Evolutionary conservation across 2,113 vertebrate genomes (phyloP).

Genomic region (Tylochromis polylepis): DNA sequence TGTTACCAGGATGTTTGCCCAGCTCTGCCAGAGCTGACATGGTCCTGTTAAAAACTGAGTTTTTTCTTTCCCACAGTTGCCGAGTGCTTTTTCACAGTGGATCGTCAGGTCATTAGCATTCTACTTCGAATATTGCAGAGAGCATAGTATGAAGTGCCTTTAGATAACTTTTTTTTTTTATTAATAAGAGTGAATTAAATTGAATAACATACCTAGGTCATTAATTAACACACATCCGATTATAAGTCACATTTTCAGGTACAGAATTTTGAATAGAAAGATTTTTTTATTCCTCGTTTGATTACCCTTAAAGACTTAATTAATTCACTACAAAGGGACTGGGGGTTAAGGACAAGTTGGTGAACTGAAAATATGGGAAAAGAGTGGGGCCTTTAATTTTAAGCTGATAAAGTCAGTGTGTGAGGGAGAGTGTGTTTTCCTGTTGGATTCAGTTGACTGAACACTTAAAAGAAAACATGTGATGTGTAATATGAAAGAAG

Average conservation of each 20-base stretch:
- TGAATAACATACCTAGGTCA: background rate
- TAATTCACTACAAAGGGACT: background rate
- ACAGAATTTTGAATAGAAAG: background rate
- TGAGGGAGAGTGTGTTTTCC: background rate
- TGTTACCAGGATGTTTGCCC: background rate
- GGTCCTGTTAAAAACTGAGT: accelerated
- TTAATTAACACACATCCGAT: background rate
- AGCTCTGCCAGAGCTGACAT: background rate
- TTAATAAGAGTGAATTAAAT: background rate
- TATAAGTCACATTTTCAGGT: background rate
- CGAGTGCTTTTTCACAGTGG: background rate
- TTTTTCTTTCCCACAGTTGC: background rate
- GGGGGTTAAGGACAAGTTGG: background rate
- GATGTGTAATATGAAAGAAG: background rate
- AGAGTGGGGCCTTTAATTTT: background rate
- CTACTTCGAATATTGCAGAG: background rate
- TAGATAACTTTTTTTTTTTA: background rate
- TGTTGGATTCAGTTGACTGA: background rate
- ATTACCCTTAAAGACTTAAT: background rate
- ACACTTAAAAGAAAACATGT: background rate
- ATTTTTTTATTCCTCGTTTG: background rate
- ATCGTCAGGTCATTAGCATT: background rate
- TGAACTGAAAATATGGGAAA: background rate
- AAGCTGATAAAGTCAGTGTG: background rate
- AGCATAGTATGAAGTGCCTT: background rate